Base-by-base conservation (phyloP, 2,888 invertebrate species). In the Crematogaster levior region DNA sequence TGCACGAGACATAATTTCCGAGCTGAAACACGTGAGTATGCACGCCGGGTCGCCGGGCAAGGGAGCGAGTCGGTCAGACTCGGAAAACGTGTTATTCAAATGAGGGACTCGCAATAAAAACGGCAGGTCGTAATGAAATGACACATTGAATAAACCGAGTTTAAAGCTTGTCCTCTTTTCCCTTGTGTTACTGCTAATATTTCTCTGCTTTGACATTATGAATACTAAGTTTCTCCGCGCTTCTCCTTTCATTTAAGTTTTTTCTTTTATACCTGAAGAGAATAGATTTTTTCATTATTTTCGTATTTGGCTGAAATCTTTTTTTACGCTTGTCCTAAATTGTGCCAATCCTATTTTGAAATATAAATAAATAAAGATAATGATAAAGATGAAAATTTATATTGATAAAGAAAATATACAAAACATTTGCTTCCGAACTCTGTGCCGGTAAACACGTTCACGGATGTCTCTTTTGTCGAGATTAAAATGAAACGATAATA, bases 11-110 rank as follows among this genome's bases (percentile, higher is more conserved):
- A 58, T 70, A 79, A 79, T 79, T 79, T 70, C 46, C 77, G 56
- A 40, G 56, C 77, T 70, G 77, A n/a, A 53, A 56, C 77, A 77
- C 68, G 30, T 56, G 56, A 79, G 70, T 24, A 56, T 24, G 56
- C 68, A 24, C 70, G 34, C 18, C 7, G 34, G 43, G 77, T 68
- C 43, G 61, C 40, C 43, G 40, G 68, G 68, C 21, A 30, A 40
- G 56, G 43, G 56, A 70, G 46, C 34, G 56, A 34, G 70, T 58
- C 34, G 77, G 56, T 70, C 43, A 34, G 34, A 34, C 77, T 70
- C 70, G 77, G 70, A 40, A 70, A 79, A 79, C 77, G 56, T 79
- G 77, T 79, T 79, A 79, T 79, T 79, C 77, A 79, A 79, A 79
- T 79, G 77, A 79, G 70, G 46, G 24, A 70, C 70, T 79, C 43